phyloP scores from a whole-genome alignment of 2,797 vertebrate genomes.

The Denticeps clupeoides region DNA sequence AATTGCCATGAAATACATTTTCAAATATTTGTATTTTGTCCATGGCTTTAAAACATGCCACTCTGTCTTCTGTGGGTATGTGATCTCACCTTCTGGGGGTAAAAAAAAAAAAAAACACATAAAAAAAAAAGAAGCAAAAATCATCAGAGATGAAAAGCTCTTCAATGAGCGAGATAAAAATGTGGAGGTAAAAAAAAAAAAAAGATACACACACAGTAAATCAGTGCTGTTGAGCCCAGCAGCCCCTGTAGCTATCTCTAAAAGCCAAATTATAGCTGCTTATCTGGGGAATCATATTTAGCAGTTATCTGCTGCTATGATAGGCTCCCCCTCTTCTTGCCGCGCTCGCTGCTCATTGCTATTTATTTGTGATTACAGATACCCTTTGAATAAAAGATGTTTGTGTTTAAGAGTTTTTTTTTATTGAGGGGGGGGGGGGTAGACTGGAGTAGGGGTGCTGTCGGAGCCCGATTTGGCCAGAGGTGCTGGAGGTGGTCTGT shows the following conservation, averaged over 20 bases:
- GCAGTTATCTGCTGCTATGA: constrained; percentile 72
- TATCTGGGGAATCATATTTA: constrained; percentile 96
- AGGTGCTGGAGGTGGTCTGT: constrained; percentile 51
- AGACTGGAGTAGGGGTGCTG: constrained; percentile 26
- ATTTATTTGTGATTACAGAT: constrained; percentile 63
- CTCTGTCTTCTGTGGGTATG: constrained; percentile 70
- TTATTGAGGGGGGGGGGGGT: background rate
- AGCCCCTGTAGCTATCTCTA: constrained; percentile 83
- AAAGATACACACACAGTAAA: constrained; percentile 51
- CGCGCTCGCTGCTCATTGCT: constrained; percentile 45
- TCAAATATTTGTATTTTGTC: constrained; percentile 99
- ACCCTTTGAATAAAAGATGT: constrained; percentile 64
- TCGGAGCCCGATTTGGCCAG: constrained; percentile 53
- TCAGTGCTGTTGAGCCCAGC: constrained; percentile 61
- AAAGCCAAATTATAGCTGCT: constrained; percentile 84
- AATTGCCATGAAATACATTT: constrained; percentile 99
- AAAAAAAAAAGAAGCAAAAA: constrained; percentile 50
- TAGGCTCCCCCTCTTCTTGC: constrained; percentile 34
- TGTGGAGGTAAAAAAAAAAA: constrained; percentile 24
- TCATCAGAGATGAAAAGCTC: constrained; percentile 73
- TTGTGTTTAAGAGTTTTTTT: constrained; percentile 44
- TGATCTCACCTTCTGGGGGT: constrained; percentile 86
- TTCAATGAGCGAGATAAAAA: constrained; percentile 81
- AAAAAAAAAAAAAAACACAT: constrained; percentile 67
- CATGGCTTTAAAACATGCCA: constrained; percentile 86